These are phyloP conservation scores for Diplolepis rosae DNA, from an alignment of 2,888 invertebrate species.

Conservation along the genomic window DNA sequence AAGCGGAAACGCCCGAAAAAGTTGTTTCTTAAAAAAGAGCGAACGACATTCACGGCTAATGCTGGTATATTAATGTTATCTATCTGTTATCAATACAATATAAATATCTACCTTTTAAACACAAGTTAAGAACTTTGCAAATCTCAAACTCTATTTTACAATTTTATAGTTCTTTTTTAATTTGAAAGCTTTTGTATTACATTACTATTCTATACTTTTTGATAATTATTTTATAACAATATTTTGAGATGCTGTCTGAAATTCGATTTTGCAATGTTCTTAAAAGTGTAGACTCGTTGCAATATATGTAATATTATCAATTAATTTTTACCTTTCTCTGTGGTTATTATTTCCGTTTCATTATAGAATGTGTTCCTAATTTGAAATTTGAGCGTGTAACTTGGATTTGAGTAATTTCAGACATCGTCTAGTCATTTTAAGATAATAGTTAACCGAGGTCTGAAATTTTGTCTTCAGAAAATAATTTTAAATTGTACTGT, in stretches of 20 bases:
- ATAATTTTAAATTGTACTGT: too few species aligned
- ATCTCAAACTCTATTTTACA: too few species aligned
- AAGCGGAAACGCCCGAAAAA: conserved; percentile 18
- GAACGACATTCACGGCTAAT: conserved; percentile 13
- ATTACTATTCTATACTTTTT: too few species aligned
- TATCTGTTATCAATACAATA: conserved; percentile 19
- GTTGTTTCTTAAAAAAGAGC: background rate
- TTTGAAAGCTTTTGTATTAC: too few species aligned
- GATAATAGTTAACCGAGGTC: background rate
- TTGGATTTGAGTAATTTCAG: background rate
- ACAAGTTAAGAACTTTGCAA: background rate
- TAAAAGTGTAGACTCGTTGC: background rate
- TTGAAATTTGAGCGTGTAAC: background rate
- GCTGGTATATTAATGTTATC: conserved; percentile 17
- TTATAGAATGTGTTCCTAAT: background rate
- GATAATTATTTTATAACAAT: background rate
- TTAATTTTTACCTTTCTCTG: too few species aligned
- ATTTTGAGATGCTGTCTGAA: background rate
- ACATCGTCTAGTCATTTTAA: conserved; percentile 18
- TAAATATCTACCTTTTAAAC: background rate
- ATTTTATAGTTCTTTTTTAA: too few species aligned
- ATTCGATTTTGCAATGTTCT: background rate
- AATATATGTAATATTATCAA: background rate
- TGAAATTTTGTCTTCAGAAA: background rate
- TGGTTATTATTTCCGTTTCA: background rate